Evolutionary conservation across 2,888 invertebrate species (phyloP).

Genomic region (Drosophila differens): DNA sequence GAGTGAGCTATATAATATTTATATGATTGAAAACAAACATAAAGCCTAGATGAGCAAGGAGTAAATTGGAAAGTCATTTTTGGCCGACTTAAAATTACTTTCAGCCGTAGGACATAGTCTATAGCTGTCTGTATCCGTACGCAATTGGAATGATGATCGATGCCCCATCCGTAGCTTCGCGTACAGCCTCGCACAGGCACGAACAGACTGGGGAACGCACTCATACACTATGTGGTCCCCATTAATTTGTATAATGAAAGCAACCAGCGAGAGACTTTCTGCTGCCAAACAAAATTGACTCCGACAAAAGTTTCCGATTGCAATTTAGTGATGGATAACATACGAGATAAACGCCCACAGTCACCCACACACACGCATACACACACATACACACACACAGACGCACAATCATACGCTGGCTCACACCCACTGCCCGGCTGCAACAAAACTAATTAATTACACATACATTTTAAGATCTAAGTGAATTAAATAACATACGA

Average conservation of each 20-base stretch:
- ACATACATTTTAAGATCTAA: conserved; percentile 19
- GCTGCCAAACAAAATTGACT: conserved; percentile 44
- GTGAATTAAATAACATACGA: conserved; percentile 19
- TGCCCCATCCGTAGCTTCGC: background rate
- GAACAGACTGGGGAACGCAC: conserved; percentile 10
- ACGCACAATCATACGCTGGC: background rate
- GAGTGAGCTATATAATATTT: background rate
- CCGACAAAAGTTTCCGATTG: conserved; percentile 49
- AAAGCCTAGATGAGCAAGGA: background rate
- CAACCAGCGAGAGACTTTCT: conserved; percentile 7
- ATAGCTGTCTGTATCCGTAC: background rate
- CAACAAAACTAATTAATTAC: conserved; percentile 28
- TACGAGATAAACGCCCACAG: background rate
- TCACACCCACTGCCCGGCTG: background rate
- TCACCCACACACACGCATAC: background rate
- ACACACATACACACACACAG: background rate
- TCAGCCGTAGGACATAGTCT: background rate
- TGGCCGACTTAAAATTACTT: background rate
- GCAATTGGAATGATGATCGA: background rate
- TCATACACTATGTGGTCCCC: conserved; percentile 46
- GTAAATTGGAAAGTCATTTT: background rate
- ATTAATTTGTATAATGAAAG: conserved; percentile 34
- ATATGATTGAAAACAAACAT: background rate
- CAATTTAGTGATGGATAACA: conserved; percentile 33
- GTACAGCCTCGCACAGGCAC: background rate